phyloP scores from a whole-genome alignment of 2,888 invertebrate species.

The Carterocephalus palaemon region DNA sequence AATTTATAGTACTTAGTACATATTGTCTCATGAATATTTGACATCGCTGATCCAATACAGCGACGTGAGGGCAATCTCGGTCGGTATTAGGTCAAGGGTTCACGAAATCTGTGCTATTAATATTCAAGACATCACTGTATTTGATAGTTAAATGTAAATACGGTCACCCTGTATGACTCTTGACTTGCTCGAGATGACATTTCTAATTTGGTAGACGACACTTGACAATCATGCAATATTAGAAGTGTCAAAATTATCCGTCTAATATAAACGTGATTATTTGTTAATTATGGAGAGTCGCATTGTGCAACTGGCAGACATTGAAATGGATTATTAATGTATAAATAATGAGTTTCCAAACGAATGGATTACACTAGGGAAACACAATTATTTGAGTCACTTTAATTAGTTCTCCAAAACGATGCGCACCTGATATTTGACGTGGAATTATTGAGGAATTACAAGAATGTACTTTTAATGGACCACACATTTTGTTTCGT shows the following conservation, averaged over 20 bases:
- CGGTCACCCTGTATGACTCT: conserved; percentile 1
- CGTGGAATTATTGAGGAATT: neutral
- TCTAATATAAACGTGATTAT: conserved; percentile 2
- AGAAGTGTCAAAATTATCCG: neutral
- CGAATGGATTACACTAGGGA: neutral
- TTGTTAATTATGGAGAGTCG: neutral
- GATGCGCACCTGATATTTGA: conserved; percentile 8
- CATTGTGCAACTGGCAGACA: neutral
- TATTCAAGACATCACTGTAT: conserved; percentile 22
- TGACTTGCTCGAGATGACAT: conserved; percentile 4
- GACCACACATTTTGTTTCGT: neutral
- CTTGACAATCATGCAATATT: neutral
- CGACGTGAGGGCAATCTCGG: conserved; percentile 3
- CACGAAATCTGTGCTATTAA: conserved; percentile 14
- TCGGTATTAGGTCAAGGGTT: conserved; percentile 11
- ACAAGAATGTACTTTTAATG: neutral
- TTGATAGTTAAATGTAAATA: conserved; percentile 18
- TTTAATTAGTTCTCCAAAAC: neutral
- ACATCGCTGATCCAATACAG: neutral
- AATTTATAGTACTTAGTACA: no score
- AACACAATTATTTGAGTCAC: neutral
- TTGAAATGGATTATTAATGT: conserved; percentile 8
- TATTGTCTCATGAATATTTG: no score
- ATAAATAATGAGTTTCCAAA: neutral
- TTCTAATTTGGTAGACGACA: conserved; percentile 5